Base-by-base conservation (phyloP, 2,888 invertebrate species). In the Geotrupes spiniger region DNA sequence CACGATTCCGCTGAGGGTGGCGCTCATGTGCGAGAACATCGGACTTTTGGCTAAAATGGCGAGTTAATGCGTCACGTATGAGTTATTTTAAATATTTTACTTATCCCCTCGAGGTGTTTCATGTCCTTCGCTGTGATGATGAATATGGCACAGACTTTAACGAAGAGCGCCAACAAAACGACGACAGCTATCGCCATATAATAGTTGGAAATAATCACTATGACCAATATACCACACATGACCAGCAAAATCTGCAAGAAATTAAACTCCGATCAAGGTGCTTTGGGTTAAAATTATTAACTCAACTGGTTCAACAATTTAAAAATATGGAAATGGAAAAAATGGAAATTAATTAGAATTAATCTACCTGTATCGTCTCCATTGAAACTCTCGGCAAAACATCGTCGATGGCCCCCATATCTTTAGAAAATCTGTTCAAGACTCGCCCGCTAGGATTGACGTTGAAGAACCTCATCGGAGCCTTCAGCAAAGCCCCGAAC, bases 381-480 rank as follows among this genome's bases (percentile, higher is more conserved):
- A 82, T 71, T 61, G 79, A 72, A 2, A 74, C 71, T 48, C 66
- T 72, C 0, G 82, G 81, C 8, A 83, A 61, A 3, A 76, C 57
- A 54, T 82, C 82, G 62, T 83, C 82, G 61, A 82, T 78, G 0
- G 78, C 73, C 1, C 80, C 86, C 63, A 85, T 78, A 63, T 89
- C 89, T 66, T 87, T 88, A 2, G 52, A 52, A 21, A 52, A 52
- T n/a, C 52, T 28, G 28, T 52, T 52, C 17, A 52, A 16, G 2
- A 52, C 51, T 42, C 52, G 44, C 81, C 87, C 87, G 46, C 85
- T 83, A 1, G 92, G 86, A 74, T 92, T 93, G 0, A 76, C 80
- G 60, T 92, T 89, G 66, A 93, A 94, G 76, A 94, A 94, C 9
- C 82, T 73, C 80, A 92, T 87, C 0, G 85, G 84, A 0, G 89